Evolutionary conservation across 2,797 vertebrate species (phyloP).

Genomic region (Mormyrus proboscirostris): DNA sequence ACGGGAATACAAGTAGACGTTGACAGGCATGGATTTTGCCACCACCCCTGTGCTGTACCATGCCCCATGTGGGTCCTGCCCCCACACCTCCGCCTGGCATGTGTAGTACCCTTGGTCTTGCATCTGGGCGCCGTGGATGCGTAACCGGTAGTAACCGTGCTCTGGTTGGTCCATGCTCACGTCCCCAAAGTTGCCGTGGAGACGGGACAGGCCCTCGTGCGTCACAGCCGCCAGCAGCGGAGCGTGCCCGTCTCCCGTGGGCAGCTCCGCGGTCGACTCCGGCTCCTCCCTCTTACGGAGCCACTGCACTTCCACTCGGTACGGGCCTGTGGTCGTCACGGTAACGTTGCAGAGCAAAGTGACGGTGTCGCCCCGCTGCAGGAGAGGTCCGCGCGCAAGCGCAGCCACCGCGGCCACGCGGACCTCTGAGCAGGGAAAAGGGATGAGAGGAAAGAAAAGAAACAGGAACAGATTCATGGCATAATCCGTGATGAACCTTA

Average conservation of each 20-base stretch:
- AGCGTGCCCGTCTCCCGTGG: slow-evolving; percentile 3
- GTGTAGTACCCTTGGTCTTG: slow-evolving; percentile 71
- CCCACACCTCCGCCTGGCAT: slow-evolving; percentile 72
- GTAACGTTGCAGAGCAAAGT: slow-evolving; percentile 73
- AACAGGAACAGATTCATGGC: neutral
- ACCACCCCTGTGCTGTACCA: slow-evolving; percentile 74
- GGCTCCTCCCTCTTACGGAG: slow-evolving; percentile 47
- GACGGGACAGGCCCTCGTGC: slow-evolving; percentile 64
- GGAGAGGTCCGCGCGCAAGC: slow-evolving; percentile 58
- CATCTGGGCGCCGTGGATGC: slow-evolving; percentile 63
- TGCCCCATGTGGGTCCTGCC: slow-evolving; percentile 66
- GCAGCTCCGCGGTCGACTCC: neutral
- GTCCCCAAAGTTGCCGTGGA: slow-evolving; percentile 59
- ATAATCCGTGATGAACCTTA: neutral
- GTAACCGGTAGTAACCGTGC: slow-evolving; percentile 63
- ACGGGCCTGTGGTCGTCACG: slow-evolving; percentile 56
- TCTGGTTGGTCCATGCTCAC: slow-evolving; percentile 68
- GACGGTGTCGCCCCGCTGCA: slow-evolving; percentile 71
- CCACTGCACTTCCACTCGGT: slow-evolving; percentile 69
- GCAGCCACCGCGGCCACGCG: slow-evolving; percentile 55
- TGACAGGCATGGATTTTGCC: slow-evolving; percentile 62
- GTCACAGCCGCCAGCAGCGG: slow-evolving; percentile 57
- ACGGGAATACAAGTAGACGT: slow-evolving; percentile 72
- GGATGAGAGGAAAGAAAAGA: neutral
- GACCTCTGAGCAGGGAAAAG: slow-evolving; percentile 55